Evolutionary conservation across 1,140 invertebrate species (phyloP).

Genomic region (Riptortus pedestris): DNA sequence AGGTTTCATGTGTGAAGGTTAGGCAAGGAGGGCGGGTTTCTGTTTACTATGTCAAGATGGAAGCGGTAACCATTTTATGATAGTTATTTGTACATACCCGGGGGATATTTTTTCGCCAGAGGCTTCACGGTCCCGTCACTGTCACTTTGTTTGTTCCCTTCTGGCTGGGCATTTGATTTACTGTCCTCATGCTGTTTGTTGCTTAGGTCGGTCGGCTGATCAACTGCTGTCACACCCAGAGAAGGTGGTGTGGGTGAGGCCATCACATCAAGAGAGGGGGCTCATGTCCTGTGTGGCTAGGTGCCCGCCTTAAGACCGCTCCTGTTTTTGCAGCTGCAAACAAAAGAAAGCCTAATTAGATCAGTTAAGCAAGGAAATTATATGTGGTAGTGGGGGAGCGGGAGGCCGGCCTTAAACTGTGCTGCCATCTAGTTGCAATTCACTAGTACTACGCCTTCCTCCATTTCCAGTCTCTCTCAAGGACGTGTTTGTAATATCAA

Average conservation of each 20-base stretch:
- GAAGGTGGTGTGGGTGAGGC: background rate
- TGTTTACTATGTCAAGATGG: background rate
- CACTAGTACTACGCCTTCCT: too few species aligned
- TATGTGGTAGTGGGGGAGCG: background rate
- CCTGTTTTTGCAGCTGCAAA: slow-evolving; percentile 5
- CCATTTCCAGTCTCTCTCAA: too few species aligned
- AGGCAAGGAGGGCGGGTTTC: background rate
- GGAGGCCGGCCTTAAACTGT: background rate
- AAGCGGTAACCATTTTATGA: background rate
- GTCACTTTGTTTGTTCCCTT: background rate
- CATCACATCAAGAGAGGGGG: background rate
- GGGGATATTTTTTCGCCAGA: background rate
- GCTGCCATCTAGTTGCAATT: background rate
- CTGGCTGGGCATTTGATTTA: background rate
- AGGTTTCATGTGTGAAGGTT: slow-evolving; percentile 7
- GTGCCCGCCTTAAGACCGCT: background rate
- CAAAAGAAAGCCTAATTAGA: slow-evolving; percentile 18
- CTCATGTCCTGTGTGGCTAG: background rate
- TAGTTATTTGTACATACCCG: background rate
- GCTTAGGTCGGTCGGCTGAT: background rate
- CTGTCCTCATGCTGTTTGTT: background rate
- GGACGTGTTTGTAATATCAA: too few species aligned
- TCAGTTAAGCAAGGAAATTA: slow-evolving; percentile 16
- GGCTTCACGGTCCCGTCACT: background rate
- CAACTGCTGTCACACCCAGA: background rate